Conservation (phyloP, 2,888 invertebrate species). For the Orchesella flavescens region DNA sequence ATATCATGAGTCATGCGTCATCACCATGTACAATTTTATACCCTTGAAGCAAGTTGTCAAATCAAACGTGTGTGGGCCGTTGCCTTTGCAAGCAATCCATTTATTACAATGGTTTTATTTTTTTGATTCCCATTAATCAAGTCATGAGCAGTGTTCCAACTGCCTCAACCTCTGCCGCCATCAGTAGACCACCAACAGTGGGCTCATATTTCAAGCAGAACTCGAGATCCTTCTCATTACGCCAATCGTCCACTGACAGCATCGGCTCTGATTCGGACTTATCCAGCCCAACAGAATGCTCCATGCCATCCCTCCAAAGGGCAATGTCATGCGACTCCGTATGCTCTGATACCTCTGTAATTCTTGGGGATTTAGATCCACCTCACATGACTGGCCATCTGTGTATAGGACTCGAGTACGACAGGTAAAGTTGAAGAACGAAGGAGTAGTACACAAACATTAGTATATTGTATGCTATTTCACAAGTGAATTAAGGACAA, state of each 20-base stretch:
- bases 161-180: neutral
- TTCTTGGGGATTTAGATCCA: constrained; percentile 81
- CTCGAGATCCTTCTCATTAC: constrained; percentile 69
- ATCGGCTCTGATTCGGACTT: constrained; percentile 70
- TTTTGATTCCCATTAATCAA: constrained; percentile 2
- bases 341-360: constrained; percentile 85
- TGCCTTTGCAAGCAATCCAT: too few species aligned
- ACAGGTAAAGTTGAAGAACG: constrained; percentile 78
- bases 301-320: constrained; percentile 77
- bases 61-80: too few species aligned
- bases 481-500: too few species aligned
- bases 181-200: constrained; percentile 36
- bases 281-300: constrained; percentile 67
- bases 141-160: neutral
- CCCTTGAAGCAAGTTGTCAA: too few species aligned
- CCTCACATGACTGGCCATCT: constrained; percentile 84
- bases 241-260: constrained; percentile 71
- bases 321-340: constrained; percentile 88
- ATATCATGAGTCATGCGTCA: too few species aligned
- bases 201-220: constrained; percentile 62
- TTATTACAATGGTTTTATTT: neutral
- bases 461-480: too few species aligned
- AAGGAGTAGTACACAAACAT: neutral
- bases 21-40: too few species aligned
- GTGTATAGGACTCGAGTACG: constrained; percentile 85